Conservation (phyloP, 2,888 invertebrate species). For the Pilophorus perplexus region DNA sequence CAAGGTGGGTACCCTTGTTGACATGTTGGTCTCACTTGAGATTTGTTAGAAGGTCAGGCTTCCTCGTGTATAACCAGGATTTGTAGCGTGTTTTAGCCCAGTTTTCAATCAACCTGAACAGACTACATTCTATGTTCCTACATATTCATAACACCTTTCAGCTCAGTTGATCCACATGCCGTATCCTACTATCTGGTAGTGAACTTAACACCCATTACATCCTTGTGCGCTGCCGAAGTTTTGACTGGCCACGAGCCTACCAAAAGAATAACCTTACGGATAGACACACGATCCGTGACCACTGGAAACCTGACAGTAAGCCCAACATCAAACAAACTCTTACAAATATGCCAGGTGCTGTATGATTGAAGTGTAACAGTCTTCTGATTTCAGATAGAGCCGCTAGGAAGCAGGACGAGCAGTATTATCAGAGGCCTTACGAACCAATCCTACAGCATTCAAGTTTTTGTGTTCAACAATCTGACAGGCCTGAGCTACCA, state of each 20-base stretch:
- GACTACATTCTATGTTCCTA: neutral
- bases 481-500: conserved; percentile 57
- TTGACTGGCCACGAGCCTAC: conserved; percentile 1
- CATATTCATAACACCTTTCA: conserved; percentile 49
- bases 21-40: neutral
- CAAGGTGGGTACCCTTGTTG: conserved; percentile 35
- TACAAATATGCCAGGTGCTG: no score
- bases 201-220: conserved; percentile 55
- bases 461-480: conserved; percentile 58
- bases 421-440: conserved; percentile 53
- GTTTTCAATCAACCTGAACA: neutral
- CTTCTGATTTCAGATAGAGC: conserved; percentile 37
- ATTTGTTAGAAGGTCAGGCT: neutral
- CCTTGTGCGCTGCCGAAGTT: conserved; percentile 56
- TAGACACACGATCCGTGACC: neutral
- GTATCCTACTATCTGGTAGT: conserved; percentile 58
- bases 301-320: conserved; percentile 18
- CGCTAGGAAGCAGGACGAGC: conserved; percentile 35
- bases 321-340: no score
- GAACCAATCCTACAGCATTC: conserved; percentile 56
- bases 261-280: neutral
- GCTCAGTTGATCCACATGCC: conserved; percentile 56
- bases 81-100: neutral
- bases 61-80: no score
- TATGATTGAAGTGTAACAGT: no score